Conservation (phyloP, 2,797 vertebrate species). For the Pitangus sulphuratus region DNA sequence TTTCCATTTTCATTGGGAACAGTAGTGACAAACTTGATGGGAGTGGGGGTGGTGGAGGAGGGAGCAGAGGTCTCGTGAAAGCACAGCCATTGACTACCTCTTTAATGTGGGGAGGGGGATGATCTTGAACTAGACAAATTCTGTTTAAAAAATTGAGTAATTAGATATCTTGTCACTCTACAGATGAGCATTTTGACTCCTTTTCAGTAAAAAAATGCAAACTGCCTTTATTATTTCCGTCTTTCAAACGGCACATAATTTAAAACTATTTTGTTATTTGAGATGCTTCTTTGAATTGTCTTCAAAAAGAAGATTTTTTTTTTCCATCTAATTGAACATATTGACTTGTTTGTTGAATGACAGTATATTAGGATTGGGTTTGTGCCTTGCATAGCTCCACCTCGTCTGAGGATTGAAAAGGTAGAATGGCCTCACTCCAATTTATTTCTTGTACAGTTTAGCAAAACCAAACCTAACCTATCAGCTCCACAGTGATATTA, state of each 20-base stretch:
- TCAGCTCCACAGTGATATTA: not conserved
- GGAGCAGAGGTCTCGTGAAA: not conserved
- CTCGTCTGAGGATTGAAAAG: not conserved
- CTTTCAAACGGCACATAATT: not conserved
- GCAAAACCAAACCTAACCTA: not conserved
- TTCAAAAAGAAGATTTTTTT: not conserved
- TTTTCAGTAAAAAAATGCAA: slow-evolving; percentile 16
- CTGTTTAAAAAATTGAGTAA: not conserved
- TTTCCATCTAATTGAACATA: not conserved
- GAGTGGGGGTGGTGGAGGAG: not conserved
- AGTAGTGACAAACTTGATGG: not conserved
- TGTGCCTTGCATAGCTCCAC: not conserved
- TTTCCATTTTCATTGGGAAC: not conserved
- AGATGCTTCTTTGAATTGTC: not conserved
- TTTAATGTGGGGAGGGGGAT: not conserved
- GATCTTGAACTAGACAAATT: not conserved
- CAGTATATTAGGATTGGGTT: not conserved
- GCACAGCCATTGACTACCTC: not conserved
- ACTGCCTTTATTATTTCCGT: not conserved
- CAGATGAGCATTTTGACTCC: not conserved
- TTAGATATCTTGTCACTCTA: not conserved
- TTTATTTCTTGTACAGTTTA: not conserved
- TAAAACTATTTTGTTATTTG: not conserved
- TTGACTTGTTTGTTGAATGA: not conserved
- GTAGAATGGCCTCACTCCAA: not conserved